Percentiles rank a stretch among this genome's conserved stretches.
Evolutionary conservation across 2,888 invertebrate genomes (phyloP).

Genomic region (Mythimna loreyi): DNA sequence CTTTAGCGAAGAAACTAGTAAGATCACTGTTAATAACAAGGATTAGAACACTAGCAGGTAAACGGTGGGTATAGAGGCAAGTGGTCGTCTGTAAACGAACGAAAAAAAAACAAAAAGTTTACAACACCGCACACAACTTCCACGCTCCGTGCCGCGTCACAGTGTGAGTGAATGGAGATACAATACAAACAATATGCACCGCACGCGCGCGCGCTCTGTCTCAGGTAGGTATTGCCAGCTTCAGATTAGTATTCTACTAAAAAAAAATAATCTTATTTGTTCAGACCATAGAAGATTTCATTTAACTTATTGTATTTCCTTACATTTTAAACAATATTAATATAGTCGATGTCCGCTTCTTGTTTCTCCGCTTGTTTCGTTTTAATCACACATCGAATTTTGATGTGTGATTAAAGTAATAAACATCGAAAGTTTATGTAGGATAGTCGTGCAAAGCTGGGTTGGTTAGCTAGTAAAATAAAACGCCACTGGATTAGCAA

Average conservation of each 20-base stretch:
- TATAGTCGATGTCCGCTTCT: too few relatives aligned
- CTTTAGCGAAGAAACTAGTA: constrained; percentile 41
- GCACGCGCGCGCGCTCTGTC: constrained; percentile 70
- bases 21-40: constrained; percentile 64
- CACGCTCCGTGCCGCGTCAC: constrained; percentile 77
- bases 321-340: too few relatives aligned
- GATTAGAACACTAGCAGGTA: constrained; percentile 79
- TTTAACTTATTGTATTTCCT: too few relatives aligned
- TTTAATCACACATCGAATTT: too few relatives aligned
- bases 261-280: not conserved
- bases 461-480: too few relatives aligned
- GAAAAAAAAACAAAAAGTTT: constrained; percentile 83
- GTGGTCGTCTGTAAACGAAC: constrained; percentile 73
- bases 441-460: too few relatives aligned
- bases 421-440: too few relatives aligned
- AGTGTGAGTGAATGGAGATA: constrained; percentile 86
- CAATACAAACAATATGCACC: constrained; percentile 68
- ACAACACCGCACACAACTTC: constrained; percentile 78
- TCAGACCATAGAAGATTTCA: not conserved
- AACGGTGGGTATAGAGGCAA: constrained; percentile 77
- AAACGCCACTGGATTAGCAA: too few relatives aligned
- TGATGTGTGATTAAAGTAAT: too few relatives aligned
- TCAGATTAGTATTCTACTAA: constrained; percentile 27
- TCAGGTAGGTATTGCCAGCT: constrained; percentile 68
- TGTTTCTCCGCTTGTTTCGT: too few relatives aligned